Conservation (phyloP, 2,797 vertebrate genomes). For the Masticophis lateralis region DNA sequence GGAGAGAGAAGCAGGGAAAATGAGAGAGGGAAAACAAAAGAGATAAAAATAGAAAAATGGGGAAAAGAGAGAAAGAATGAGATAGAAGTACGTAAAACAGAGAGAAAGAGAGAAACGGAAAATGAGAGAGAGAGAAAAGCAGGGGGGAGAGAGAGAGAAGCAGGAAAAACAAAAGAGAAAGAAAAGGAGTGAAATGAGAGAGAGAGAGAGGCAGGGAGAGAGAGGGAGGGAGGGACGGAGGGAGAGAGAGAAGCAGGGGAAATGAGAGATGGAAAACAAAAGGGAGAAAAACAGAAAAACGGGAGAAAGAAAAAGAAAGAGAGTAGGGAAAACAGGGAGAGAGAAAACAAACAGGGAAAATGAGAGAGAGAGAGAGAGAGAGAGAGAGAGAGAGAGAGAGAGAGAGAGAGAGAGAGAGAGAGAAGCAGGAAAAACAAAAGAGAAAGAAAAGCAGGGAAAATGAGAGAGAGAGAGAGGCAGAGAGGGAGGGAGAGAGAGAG, state of each 20-base stretch:
- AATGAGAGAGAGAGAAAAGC: neutral
- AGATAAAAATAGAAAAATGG: neutral
- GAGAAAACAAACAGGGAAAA: constrained; percentile 72
- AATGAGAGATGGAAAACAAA: neutral
- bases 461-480: too few species aligned
- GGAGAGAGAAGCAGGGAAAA: neutral
- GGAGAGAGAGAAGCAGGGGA: neutral
- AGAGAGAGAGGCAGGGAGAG: constrained; percentile 72
- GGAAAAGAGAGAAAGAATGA: neutral
- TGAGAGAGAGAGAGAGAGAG: too few species aligned
- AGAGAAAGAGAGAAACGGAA: neutral
- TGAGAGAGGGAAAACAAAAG: neutral
- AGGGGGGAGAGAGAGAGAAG: neutral
- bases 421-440: neutral
- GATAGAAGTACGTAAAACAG: neutral
- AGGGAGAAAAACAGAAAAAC: neutral
- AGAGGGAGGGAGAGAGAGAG: neutral
- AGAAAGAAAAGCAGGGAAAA: neutral
- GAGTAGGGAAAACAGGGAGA: neutral
- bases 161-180: neutral
- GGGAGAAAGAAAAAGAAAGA: neutral
- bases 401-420: neutral
- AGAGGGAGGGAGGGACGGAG: too few species aligned
- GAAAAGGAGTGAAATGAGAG: neutral
- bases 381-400: neutral